phyloP scores from a whole-genome alignment of 2,888 invertebrate species.

The Itoplectis maculator region DNA sequence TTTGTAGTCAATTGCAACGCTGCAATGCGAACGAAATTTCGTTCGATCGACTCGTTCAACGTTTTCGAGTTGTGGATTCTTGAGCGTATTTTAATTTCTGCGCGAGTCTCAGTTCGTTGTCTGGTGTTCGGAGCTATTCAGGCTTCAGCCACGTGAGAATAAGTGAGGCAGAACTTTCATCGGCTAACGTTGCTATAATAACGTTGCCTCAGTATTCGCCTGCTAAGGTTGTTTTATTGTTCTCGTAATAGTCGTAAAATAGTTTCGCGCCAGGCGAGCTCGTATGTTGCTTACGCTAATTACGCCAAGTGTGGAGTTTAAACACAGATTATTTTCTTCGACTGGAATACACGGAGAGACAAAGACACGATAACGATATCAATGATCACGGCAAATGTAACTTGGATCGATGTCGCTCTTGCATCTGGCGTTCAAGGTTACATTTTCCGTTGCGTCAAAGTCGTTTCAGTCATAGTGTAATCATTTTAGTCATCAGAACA shows the following conservation, averaged over 20 bases:
- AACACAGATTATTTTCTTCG: slow-evolving; percentile 32
- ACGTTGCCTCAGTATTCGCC: slow-evolving; percentile 6
- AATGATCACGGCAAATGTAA: not conserved
- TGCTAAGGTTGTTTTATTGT: slow-evolving; percentile 53
- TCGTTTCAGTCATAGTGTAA: too few relatives aligned
- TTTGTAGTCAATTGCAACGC: not conserved
- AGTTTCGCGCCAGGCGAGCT: slow-evolving; percentile 21
- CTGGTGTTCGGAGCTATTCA: slow-evolving; percentile 9
- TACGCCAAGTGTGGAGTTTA: slow-evolving; percentile 18
- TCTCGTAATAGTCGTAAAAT: slow-evolving; percentile 57
- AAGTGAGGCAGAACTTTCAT: slow-evolving; percentile 47
- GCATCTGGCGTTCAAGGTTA: not conserved
- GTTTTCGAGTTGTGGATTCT: not conserved
- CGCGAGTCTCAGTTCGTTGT: not conserved
- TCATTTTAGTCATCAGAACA: too few relatives aligned
- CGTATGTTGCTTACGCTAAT: slow-evolving; percentile 22
- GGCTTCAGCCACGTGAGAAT: slow-evolving; percentile 35
- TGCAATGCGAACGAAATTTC: not conserved
- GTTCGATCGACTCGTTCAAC: not conserved
- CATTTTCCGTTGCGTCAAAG: too few relatives aligned
- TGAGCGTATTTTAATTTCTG: slow-evolving; percentile 8
- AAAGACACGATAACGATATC: slow-evolving; percentile 6
- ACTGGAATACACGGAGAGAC: not conserved
- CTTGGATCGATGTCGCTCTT: not conserved
- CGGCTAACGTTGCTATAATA: slow-evolving; percentile 30